A percentile compares a stretch with the other conserved stretches of the same genome.
Conservation (phyloP, 2,113 vertebrate species). For the Calyptomena viridis region DNA sequence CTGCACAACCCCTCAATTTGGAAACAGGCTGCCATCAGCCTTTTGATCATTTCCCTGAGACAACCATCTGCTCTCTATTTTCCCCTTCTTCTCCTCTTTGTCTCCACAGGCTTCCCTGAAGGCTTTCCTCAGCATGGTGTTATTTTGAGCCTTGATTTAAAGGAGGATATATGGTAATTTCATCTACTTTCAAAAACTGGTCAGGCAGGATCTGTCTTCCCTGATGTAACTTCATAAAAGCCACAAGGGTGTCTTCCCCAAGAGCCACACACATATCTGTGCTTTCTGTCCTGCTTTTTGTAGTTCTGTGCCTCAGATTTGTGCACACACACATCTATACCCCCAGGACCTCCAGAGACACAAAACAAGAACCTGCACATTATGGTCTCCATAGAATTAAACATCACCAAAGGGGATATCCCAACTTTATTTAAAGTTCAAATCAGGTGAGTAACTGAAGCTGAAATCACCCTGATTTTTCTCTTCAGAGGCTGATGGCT, state of each 20-base stretch:
- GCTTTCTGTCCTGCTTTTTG: background rate
- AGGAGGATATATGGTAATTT: conserved; percentile 9
- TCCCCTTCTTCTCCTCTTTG: background rate
- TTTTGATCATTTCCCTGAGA: background rate
- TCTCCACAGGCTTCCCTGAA: background rate
- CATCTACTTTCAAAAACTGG: conserved; percentile 4
- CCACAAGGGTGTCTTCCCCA: background rate
- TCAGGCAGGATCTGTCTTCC: conserved; percentile 29
- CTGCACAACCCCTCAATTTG: background rate
- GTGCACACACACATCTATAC: background rate
- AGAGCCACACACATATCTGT: background rate
- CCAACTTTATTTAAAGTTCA: background rate
- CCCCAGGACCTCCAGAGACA: background rate
- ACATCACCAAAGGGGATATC: background rate
- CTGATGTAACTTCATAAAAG: conserved; percentile 4
- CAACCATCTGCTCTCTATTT: conserved; percentile 26
- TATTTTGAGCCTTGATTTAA: background rate
- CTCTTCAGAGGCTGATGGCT: background rate
- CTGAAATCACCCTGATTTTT: background rate
- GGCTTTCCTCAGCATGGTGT: background rate
- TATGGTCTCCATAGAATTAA: background rate
- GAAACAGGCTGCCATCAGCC: background rate
- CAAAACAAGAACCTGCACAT: background rate
- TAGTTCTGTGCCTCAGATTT: background rate
- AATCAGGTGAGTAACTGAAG: background rate